phyloP scores from a whole-genome alignment of 2,888 invertebrate genomes.

The Euzetes globulus region DNA sequence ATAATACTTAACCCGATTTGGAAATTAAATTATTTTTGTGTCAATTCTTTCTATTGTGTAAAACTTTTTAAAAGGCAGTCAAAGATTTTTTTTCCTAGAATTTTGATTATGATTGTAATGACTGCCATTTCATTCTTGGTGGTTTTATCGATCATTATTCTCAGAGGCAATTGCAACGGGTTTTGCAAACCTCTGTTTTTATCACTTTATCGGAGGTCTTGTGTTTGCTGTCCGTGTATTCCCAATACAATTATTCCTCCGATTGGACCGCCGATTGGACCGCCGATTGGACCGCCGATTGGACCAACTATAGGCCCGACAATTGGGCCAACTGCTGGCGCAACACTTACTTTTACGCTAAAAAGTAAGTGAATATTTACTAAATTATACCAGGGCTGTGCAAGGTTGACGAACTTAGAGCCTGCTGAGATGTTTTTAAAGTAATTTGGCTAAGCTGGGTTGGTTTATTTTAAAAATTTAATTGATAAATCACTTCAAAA shows the following conservation, averaged over 20 bases:
- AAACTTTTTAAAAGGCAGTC: not conserved
- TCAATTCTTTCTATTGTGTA: not conserved
- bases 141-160: not conserved
- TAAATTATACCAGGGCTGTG: too few relatives aligned
- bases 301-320: too few relatives aligned
- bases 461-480: too few relatives aligned
- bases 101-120: not conserved
- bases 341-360: too few relatives aligned
- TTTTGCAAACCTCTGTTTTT: not conserved
- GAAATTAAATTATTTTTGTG: too few relatives aligned
- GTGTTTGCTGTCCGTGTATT: conserved; percentile 12
- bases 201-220: not conserved
- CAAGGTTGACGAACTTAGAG: too few relatives aligned
- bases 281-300: not conserved
- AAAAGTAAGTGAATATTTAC: too few relatives aligned
- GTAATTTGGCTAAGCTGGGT: too few relatives aligned
- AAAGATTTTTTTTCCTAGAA: not conserved
- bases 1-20: too few relatives aligned
- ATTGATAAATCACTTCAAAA: too few relatives aligned
- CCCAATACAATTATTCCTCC: not conserved
- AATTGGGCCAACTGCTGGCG: too few relatives aligned
- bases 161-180: not conserved
- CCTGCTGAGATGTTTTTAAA: too few relatives aligned
- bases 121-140: not conserved
- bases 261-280: not conserved